phyloP scores from a whole-genome alignment of 2,888 invertebrate species.

The Esperia sulphurella region DNA sequence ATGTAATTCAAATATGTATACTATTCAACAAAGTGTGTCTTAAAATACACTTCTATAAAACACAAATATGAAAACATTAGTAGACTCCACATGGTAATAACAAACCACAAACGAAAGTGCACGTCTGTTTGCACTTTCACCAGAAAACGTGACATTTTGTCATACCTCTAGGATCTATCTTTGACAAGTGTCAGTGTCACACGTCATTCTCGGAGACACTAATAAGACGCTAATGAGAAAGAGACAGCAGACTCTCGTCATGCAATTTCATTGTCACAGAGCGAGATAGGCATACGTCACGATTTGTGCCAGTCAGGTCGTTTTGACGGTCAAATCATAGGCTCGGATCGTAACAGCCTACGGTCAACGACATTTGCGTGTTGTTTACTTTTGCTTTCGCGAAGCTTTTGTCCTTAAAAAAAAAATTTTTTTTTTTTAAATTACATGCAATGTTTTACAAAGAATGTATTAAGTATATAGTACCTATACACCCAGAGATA shows the following conservation, averaged over 20 bases:
- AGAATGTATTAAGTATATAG: too few species aligned
- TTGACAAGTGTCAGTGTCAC: conserved; percentile 27
- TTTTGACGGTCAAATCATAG: conserved; percentile 34
- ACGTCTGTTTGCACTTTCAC: conserved; percentile 67
- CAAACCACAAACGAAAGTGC: conserved; percentile 26
- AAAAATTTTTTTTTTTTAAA: background rate
- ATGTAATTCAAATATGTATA: too few species aligned
- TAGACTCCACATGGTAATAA: background rate
- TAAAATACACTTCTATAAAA: too few species aligned
- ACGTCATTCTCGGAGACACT: conserved; percentile 29
- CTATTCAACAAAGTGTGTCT: too few species aligned
- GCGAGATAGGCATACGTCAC: conserved; percentile 19
- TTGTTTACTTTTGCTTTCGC: conserved; percentile 53
- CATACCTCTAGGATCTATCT: conserved; percentile 34
- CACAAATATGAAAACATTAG: background rate
- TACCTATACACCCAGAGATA: too few species aligned
- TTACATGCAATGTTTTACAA: too few species aligned
- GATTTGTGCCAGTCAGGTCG: conserved; percentile 24
- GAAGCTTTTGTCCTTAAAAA: conserved; percentile 28
- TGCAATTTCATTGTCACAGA: conserved; percentile 15
- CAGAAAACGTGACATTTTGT: conserved; percentile 26
- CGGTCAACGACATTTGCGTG: conserved; percentile 44
- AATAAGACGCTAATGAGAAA: conserved; percentile 12
- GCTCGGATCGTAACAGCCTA: conserved; percentile 28
- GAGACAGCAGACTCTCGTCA: conserved; percentile 13